A percentile compares a stretch with the other conserved stretches of the same genome.
Evolutionary conservation across 2,113 vertebrate species (phyloP).

Genomic region (Phodopus roborovskii): DNA sequence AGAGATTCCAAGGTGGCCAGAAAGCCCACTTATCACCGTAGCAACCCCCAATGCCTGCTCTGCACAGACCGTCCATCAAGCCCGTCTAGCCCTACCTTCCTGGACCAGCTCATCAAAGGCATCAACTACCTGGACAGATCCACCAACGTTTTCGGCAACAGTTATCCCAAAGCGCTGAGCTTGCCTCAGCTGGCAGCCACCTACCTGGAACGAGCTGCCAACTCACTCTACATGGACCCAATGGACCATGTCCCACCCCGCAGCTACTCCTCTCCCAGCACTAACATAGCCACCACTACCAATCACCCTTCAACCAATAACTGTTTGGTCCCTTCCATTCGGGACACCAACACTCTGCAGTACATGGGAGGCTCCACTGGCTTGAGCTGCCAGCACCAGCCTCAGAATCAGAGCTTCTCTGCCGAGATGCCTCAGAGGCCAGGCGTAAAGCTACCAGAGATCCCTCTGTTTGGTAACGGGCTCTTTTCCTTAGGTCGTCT

Average conservation of each 20-base stretch:
- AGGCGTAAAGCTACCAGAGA: constrained; percentile 42
- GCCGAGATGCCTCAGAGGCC: neutral
- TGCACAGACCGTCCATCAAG: neutral
- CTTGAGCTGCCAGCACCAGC: fast-evolving
- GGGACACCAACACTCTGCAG: neutral
- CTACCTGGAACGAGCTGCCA: constrained; percentile 54
- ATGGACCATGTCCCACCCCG: neutral
- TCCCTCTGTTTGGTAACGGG: constrained; percentile 48
- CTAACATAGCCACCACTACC: fast-evolving
- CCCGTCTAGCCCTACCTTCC: constrained; percentile 55
- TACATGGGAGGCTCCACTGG: fast-evolving
- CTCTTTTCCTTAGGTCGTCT: constrained; percentile 66
- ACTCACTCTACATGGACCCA: constrained; percentile 32
- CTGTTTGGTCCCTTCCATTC: neutral
- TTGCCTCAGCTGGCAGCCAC: constrained; percentile 42
- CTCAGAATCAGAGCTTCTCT: neutral
- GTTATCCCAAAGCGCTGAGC: neutral
- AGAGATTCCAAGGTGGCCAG: neutral
- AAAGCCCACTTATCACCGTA: fast-evolving
- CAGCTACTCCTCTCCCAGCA: neutral
- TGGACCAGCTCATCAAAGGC: constrained; percentile 77
- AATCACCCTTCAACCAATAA: neutral
- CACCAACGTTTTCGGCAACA: constrained; percentile 1
- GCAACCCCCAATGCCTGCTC: constrained; percentile 1
- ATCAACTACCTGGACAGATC: constrained; percentile 71